These are phyloP conservation scores for Drosophila melanosoma DNA, from an alignment of 2,888 invertebrate species.

Conservation along the genomic window DNA sequence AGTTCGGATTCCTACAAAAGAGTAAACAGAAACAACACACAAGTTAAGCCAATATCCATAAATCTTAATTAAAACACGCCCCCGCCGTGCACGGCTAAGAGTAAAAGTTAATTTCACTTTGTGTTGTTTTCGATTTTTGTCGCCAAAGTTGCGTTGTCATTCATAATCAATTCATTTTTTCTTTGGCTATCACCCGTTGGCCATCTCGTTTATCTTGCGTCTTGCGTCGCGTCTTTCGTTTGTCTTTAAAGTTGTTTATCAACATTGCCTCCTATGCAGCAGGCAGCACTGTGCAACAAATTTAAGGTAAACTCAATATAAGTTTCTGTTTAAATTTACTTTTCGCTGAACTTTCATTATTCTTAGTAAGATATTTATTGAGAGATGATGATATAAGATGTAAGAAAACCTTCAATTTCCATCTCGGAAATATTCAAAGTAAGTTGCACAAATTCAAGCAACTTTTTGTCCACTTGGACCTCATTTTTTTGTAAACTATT, in stretches of 20 bases:
- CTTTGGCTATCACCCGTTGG: slow-evolving; percentile 33
- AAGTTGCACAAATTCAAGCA: neutral
- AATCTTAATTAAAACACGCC: slow-evolving; percentile 45
- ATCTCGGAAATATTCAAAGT: neutral
- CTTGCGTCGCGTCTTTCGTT: slow-evolving; percentile 18
- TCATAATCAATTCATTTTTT: slow-evolving; percentile 54
- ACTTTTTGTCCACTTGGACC: neutral
- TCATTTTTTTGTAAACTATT: neutral
- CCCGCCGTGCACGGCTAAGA: slow-evolving; percentile 19
- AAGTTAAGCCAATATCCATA: slow-evolving; percentile 31
- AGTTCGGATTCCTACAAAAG: slow-evolving; percentile 89
- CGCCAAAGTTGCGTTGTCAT: slow-evolving; percentile 16
- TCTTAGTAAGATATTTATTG: neutral
- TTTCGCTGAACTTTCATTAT: neutral
- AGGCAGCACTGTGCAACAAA: slow-evolving; percentile 30
- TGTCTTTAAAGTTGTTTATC: slow-evolving; percentile 62
- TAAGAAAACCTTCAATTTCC: neutral
- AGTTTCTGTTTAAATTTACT: neutral
- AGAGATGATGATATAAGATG: neutral
- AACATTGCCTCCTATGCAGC: slow-evolving; percentile 34
- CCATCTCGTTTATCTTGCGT: slow-evolving; percentile 52
- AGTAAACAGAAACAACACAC: slow-evolving; percentile 3
- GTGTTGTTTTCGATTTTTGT: slow-evolving; percentile 32
- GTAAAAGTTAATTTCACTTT: slow-evolving; percentile 56
- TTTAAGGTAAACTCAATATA: neutral